Evolutionary conservation across 1,140 invertebrate species (phyloP).

Genomic region (Drosophila albomicans): DNA sequence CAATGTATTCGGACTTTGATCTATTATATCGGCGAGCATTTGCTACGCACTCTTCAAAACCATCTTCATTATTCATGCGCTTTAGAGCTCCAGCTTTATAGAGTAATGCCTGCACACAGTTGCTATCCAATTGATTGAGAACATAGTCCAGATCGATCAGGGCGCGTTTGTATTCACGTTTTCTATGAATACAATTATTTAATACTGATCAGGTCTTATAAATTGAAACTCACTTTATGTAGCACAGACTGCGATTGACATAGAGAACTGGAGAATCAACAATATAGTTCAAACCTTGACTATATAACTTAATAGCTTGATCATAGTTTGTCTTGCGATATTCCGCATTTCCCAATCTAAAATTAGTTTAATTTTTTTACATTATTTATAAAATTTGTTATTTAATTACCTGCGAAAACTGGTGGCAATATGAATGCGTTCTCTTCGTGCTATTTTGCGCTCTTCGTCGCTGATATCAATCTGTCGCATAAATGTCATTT

Average conservation of each 20-base stretch:
- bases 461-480: conserved; percentile 28
- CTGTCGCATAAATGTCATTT: conserved; percentile 54
- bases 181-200: conserved; percentile 3
- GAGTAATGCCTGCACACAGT: conserved; percentile 48
- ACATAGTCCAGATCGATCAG: conserved; percentile 55
- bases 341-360: conserved; percentile 58
- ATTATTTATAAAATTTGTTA: not conserved
- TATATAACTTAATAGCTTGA: conserved; percentile 44
- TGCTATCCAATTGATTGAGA: conserved; percentile 17
- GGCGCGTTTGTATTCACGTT: conserved; percentile 28
- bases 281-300: conserved; percentile 47
- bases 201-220: too few relatives aligned
- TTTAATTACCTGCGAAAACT: conserved; percentile 54
- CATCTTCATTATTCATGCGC: conserved; percentile 50
- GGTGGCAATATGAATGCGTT: conserved; percentile 42
- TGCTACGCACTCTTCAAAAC: conserved; percentile 28
- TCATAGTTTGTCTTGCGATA: conserved; percentile 50
- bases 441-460: conserved; percentile 16
- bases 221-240: conserved; percentile 47
- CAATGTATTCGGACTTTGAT: conserved; percentile 28
- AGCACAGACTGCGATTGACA: conserved; percentile 54
- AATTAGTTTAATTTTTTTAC: not conserved
- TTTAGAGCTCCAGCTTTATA: conserved; percentile 50
- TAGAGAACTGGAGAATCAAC: conserved; percentile 57
- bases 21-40: conserved; percentile 42